A percentile compares a stretch with the other conserved stretches of the same genome.
Conservation (phyloP, 2,888 invertebrate species). For the Steinernema scapterisci region DNA sequence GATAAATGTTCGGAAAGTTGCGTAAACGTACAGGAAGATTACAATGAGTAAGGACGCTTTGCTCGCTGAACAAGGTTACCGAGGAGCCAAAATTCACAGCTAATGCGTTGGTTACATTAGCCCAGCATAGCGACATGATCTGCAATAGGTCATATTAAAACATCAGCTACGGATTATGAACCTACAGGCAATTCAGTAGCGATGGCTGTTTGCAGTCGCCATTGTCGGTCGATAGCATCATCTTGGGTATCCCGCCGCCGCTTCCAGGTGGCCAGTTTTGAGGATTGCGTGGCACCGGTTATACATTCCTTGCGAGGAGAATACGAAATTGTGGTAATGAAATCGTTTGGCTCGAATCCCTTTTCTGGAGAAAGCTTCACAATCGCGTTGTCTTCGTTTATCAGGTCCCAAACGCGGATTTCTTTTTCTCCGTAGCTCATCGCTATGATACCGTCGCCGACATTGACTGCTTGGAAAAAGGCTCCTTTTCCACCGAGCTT, state of each 20-base stretch:
- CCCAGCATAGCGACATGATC: slow-evolving; percentile 58
- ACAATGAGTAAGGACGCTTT: slow-evolving; percentile 81
- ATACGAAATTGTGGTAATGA: slow-evolving; percentile 68
- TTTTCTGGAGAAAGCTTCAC: slow-evolving; percentile 73
- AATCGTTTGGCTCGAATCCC: slow-evolving; percentile 69
- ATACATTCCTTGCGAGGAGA: slow-evolving; percentile 39
- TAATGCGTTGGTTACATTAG: slow-evolving; percentile 64
- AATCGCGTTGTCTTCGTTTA: slow-evolving; percentile 88
- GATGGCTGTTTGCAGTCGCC: slow-evolving; percentile 80
- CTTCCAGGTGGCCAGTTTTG: slow-evolving; percentile 62
- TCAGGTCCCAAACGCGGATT: slow-evolving; percentile 84
- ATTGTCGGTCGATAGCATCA: slow-evolving; percentile 75
- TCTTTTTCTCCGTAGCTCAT: slow-evolving; percentile 78
- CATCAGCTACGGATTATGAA: slow-evolving; percentile 2
- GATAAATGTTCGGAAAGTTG: no score
- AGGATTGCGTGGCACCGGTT: slow-evolving; percentile 55
- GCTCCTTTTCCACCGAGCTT: slow-evolving; percentile 77
- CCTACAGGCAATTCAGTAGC: slow-evolving; percentile 36
- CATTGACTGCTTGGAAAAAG: slow-evolving; percentile 75
- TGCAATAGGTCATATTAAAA: no score
- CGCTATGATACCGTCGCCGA: slow-evolving; percentile 77
- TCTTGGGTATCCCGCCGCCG: slow-evolving; percentile 40
- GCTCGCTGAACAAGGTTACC: slow-evolving; percentile 81
- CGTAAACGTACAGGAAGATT: slow-evolving; percentile 68
- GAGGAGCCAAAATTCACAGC: slow-evolving; percentile 69